Base-by-base conservation (phyloP, 2,113 vertebrate species). In the Eonycteris spelaea region DNA sequence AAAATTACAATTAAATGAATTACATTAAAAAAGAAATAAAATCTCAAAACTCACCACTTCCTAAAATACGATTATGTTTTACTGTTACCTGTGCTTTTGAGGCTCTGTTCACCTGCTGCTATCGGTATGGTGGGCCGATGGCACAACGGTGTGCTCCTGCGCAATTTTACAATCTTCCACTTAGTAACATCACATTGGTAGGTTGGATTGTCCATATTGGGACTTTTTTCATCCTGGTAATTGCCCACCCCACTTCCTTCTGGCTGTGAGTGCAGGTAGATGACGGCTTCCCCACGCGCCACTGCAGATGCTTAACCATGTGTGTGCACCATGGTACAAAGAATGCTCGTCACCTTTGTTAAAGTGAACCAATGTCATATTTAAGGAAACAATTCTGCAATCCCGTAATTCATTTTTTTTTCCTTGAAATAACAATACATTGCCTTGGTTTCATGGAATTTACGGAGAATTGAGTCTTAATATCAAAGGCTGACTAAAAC, bases 401-500 rank as follows among this genome's bases (percentile, higher is more conserved):
- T n/a, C 53, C 15, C 18, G 6, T 51, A 30, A 53, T n/a, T 59
- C 1, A 38, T 63, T 65, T 68, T 71, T 68, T 71, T n/a, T 53
- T 14, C 57, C 28, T 55, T 73, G 18, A 92, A 51, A 55, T 68
- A 92, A 82, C 11, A 94, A 59, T 59, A 30, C 22, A 55, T 59
- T 28, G 77, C 45, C 3, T 86, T 57, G 71, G 33, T 91, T 59
- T 70, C 11, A 40, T 53, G 38, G 12, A 90, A 92, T 86, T 89
- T 74, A 88, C 5, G 92, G 14, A 94, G 51, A 90, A 73, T 71
- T 97, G 43, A 87, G 35, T 71, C 21, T 96, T 94, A 73, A 51
- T 61, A 94, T 61, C 8, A 70, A 86, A 96, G 15, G 48, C 11
- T 74, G 53, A 80, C 24, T 91, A 59, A 78, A 92, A 84, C 63